Conservation (phyloP, 2,888 invertebrate species). For the Lypha dubia region DNA sequence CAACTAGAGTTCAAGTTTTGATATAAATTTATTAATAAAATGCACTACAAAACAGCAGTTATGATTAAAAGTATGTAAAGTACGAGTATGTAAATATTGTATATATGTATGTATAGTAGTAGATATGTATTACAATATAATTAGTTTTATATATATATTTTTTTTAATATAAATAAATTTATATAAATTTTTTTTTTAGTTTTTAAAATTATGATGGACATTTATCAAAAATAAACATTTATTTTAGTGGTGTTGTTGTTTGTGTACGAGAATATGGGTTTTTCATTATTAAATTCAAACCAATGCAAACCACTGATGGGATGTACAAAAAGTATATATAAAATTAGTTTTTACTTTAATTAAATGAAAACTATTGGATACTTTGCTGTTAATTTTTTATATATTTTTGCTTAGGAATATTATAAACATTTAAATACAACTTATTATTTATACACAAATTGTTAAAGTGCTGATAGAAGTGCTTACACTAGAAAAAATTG, state of each 20-base stretch:
- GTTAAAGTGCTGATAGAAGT: conserved; percentile 49
- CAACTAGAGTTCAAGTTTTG: conserved; percentile 48
- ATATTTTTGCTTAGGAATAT: conserved; percentile 36
- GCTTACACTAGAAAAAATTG: conserved; percentile 34
- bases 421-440: conserved; percentile 40
- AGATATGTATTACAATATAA: conserved; percentile 56
- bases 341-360: conserved; percentile 27
- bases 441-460: conserved; percentile 35
- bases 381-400: conserved; percentile 28
- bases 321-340: conserved; percentile 27
- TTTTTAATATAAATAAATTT: conserved; percentile 15
- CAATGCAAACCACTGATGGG: conserved; percentile 39
- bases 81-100: conserved; percentile 17
- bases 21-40: conserved; percentile 37
- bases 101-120: conserved; percentile 4
- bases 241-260: conserved; percentile 19
- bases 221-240: conserved; percentile 27
- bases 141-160: conserved; percentile 27
- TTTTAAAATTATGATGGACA: conserved; percentile 34
- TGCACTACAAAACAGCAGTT: conserved; percentile 63
- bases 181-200: conserved; percentile 47
- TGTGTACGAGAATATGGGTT: conserved; percentile 1
- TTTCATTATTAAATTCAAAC: conserved; percentile 32
- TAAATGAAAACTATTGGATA: conserved; percentile 29
- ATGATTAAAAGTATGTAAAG: conserved; percentile 6